These are phyloP conservation scores for Alviniconcha marisindica DNA, from an alignment of 1,140 invertebrate genomes.

Conservation along the genomic window DNA sequence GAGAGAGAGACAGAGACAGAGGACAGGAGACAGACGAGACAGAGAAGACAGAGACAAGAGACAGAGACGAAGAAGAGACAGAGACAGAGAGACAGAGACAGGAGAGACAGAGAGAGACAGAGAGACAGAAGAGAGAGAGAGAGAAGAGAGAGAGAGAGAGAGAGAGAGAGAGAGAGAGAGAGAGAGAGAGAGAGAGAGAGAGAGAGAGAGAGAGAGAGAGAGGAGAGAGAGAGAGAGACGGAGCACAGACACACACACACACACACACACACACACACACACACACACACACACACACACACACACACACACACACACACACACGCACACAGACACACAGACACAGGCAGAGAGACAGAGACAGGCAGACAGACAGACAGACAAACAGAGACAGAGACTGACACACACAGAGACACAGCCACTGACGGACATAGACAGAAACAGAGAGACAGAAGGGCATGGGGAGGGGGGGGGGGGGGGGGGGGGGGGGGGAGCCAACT, in stretches of 20 bases:
- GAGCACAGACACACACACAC: background rate
- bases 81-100: background rate
- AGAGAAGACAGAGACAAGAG: background rate
- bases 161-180: background rate
- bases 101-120: background rate
- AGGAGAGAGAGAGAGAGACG: background rate
- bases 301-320: constrained; percentile 17
- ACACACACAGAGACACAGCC: no score
- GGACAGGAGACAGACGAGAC: no score
- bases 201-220: background rate
- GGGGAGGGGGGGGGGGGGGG: no score
- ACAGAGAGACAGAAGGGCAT: no score
- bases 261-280: constrained; percentile 13
- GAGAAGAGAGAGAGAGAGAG: background rate
- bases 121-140: no score
- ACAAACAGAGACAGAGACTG: no score
- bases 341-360: no score
- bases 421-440: no score
- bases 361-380: no score
- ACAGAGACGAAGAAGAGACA: background rate
- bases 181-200: background rate
- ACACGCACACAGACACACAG: background rate
- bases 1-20: no score
- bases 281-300: background rate
- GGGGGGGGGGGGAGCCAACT: no score